Conservation (phyloP, 2,888 invertebrate genomes). For the Cryptops parisi region DNA sequence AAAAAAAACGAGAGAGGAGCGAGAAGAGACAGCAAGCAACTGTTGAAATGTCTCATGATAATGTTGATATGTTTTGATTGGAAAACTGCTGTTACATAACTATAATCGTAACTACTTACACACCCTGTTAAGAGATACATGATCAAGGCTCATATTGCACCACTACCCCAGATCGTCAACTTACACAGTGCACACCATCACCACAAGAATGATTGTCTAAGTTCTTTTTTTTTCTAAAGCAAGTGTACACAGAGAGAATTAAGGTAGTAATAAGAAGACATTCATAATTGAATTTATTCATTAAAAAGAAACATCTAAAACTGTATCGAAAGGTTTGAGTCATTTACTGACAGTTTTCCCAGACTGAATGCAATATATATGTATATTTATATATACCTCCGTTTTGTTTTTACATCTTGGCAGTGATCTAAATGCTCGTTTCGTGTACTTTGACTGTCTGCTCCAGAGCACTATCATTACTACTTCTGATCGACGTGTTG, state of each 20-base stretch:
- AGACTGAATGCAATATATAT: not conserved
- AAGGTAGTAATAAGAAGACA: not conserved
- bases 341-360: not conserved
- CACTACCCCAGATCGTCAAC: not conserved
- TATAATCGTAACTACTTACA: too few species aligned
- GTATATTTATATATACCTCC: not conserved
- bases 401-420: constrained; percentile 8
- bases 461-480: constrained; percentile 12
- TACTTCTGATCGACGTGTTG: constrained; percentile 15
- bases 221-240: not conserved
- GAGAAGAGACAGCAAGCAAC: too few species aligned
- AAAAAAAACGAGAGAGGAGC: too few species aligned
- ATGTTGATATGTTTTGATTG: too few species aligned
- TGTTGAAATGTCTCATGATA: too few species aligned
- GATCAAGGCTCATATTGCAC: constrained; percentile 6
- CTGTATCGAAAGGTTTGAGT: too few species aligned
- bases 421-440: constrained; percentile 45
- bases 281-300: not conserved
- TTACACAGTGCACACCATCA: constrained; percentile 3
- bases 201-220: constrained; percentile 14
- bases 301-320: constrained; percentile 3
- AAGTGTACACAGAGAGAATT: not conserved
- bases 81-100: too few species aligned
- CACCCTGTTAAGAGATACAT: constrained; percentile 16
- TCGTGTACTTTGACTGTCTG: constrained; percentile 41